phyloP scores from a whole-genome alignment of 2,888 invertebrate species.

The Drosophila niveifrons region DNA sequence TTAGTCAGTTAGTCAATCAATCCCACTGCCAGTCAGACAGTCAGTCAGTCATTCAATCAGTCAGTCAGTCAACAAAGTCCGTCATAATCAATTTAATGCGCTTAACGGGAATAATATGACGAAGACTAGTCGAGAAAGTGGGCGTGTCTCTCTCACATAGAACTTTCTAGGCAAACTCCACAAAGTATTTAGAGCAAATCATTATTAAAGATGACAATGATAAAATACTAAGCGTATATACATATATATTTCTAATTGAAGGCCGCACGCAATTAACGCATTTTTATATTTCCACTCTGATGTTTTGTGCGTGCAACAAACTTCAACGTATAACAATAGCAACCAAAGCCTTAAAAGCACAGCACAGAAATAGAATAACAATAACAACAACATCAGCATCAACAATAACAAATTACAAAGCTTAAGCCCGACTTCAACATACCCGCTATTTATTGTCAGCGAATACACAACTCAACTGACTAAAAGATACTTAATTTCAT shows the following conservation, averaged over 20 bases:
- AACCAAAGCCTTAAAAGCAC: slow-evolving; percentile 16
- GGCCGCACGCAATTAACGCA: slow-evolving; percentile 72
- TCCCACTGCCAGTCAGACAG: slow-evolving; percentile 5
- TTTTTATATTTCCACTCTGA: slow-evolving; percentile 29
- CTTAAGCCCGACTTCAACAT: not conserved
- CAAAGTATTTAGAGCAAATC: slow-evolving; percentile 67
- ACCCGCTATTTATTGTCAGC: too few species aligned
- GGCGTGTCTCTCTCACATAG: slow-evolving; percentile 25
- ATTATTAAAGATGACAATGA: slow-evolving; percentile 52
- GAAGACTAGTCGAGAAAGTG: slow-evolving; percentile 35
- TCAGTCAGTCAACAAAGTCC: slow-evolving; percentile 18
- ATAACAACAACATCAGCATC: not conserved
- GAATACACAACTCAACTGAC: too few species aligned
- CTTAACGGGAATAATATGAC: not conserved
- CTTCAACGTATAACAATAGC: slow-evolving; percentile 46
- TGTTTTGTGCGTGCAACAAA: slow-evolving; percentile 40
- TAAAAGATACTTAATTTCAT: too few species aligned
- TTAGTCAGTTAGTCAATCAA: slow-evolving; percentile 13
- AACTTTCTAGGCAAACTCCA: slow-evolving; percentile 53
- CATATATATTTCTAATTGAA: slow-evolving; percentile 57
- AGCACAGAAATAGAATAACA: not conserved
- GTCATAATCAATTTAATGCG: slow-evolving; percentile 51
- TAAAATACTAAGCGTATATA: slow-evolving; percentile 15
- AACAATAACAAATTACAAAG: slow-evolving; percentile 9
- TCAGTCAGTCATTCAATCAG: slow-evolving; percentile 11